A percentile compares a stretch with the other conserved stretches of the same genome.
These are phyloP conservation scores for Centropus unirufus DNA, from an alignment of 2,113 vertebrate species.

Conservation along the genomic window DNA sequence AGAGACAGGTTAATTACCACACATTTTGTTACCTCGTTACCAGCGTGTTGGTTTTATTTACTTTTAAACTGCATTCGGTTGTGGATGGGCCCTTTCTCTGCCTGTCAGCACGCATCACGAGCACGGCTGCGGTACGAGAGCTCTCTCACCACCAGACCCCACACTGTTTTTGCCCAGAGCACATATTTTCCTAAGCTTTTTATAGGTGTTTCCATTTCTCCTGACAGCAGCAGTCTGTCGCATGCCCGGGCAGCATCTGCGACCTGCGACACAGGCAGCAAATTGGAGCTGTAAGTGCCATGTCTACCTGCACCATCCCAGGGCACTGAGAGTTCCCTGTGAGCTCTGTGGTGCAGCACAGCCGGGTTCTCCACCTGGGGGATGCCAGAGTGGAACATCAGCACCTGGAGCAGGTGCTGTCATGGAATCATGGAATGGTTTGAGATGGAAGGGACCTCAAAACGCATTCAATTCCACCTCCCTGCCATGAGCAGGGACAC, in stretches of 20 bases:
- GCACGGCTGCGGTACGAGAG: fast-evolving
- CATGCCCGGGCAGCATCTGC: background rate
- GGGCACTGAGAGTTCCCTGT: fast-evolving
- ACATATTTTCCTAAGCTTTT: background rate
- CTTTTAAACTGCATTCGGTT: background rate
- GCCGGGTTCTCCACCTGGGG: background rate
- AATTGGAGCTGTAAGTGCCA: background rate
- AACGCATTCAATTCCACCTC: too few relatives aligned
- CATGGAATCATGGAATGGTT: too few relatives aligned
- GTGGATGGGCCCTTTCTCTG: background rate
- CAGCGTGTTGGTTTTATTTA: fast-evolving
- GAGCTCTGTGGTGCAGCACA: background rate
- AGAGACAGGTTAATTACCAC: background rate
- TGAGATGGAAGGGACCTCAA: too few relatives aligned
- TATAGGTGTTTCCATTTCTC: background rate
- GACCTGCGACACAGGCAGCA: background rate
- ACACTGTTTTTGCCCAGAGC: background rate
- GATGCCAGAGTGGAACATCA: background rate
- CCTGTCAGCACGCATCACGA: fast-evolving
- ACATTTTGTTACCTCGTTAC: background rate
- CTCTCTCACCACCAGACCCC: background rate
- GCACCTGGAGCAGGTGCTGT: background rate
- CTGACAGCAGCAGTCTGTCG: background rate
- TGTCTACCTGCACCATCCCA: fast-evolving
- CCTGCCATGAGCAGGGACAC: too few relatives aligned